These are phyloP conservation scores for Drosophila kanekoi DNA, from an alignment of 2,888 invertebrate species.

Conservation along the genomic window DNA sequence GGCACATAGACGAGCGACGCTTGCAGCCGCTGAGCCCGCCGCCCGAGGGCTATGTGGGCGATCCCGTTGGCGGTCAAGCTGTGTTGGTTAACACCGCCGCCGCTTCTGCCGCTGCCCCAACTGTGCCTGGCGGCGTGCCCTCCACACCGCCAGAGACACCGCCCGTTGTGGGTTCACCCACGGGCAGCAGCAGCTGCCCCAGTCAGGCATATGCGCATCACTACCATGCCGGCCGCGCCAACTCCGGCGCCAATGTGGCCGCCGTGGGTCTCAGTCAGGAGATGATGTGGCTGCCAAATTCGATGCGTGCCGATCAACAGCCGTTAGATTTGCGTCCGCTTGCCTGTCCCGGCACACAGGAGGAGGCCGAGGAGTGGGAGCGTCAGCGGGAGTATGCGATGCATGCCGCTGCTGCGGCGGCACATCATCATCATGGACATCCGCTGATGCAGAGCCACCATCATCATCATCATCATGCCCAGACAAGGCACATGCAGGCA, in stretches of 20 bases:
- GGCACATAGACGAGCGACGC: conserved; percentile 86
- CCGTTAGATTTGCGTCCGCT: conserved; percentile 93
- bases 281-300: conserved; percentile 91
- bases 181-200: conserved; percentile 81
- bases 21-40: conserved; percentile 88
- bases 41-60: conserved; percentile 88
- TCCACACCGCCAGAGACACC: conserved; percentile 95
- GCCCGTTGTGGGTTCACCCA: conserved; percentile 88
- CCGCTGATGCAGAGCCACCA: conserved; percentile 78
- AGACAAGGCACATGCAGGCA: conserved; percentile 62
- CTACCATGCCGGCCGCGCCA: conserved; percentile 59
- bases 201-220: conserved; percentile 77
- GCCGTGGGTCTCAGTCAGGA: conserved; percentile 88
- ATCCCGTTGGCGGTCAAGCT: conserved; percentile 86
- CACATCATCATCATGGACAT: conserved; percentile 80
- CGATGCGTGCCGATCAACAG: conserved; percentile 88
- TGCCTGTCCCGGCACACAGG: conserved; percentile 87
- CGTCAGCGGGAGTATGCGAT: conserved; percentile 87
- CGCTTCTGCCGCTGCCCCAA: conserved; percentile 42
- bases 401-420: conserved; percentile 82
- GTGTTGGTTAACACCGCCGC: conserved; percentile 85
- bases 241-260: conserved; percentile 48
- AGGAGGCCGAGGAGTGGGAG: conserved; percentile 88
- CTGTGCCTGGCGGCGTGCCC: conserved; percentile 88
- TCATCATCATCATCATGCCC: conserved; percentile 67